Evolutionary conservation across 2,888 invertebrate genomes (phyloP).

Genomic region (Melangyna quadrimaculata): DNA sequence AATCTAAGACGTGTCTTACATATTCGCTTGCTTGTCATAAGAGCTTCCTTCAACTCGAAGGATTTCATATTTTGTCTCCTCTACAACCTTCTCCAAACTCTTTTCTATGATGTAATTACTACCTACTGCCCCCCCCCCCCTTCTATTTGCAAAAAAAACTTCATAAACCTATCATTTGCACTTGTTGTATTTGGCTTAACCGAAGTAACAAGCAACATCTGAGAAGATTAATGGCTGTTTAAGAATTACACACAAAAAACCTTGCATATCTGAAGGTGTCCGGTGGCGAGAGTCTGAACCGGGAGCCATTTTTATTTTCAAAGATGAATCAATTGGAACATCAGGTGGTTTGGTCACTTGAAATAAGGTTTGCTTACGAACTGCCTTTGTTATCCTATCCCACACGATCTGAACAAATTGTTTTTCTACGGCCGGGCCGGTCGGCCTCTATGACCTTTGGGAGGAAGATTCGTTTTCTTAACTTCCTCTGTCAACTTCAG

Average conservation of each 20-base stretch:
- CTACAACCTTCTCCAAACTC: neutral
- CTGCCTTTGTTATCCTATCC: slow-evolving; percentile 63
- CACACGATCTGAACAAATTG: slow-evolving; percentile 65
- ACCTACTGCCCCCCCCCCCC: neutral
- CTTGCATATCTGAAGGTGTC: slow-evolving; percentile 34
- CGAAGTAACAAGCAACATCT: slow-evolving; percentile 39
- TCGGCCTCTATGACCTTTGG: neutral
- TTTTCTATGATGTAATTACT: neutral
- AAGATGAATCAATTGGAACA: slow-evolving; percentile 59
- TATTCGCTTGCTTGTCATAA: slow-evolving; percentile 58
- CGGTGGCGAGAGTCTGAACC: neutral
- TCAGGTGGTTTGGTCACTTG: slow-evolving; percentile 58
- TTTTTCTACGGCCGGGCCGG: slow-evolving; percentile 4
- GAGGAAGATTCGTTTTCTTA: no score
- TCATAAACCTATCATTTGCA: slow-evolving; percentile 69
- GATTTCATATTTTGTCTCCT: neutral
- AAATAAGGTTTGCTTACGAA: slow-evolving; percentile 42
- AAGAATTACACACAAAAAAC: slow-evolving; percentile 3
- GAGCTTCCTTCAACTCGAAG: neutral
- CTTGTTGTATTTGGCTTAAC: slow-evolving; percentile 59
- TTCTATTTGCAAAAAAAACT: slow-evolving; percentile 12
- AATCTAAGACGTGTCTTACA: slow-evolving; percentile 70
- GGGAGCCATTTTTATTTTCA: slow-evolving; percentile 6
- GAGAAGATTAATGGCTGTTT: slow-evolving; percentile 61
- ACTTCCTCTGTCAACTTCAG: slow-evolving; percentile 17